Conservation (phyloP, 2,113 vertebrate genomes). For the Bujurquina vittata region DNA sequence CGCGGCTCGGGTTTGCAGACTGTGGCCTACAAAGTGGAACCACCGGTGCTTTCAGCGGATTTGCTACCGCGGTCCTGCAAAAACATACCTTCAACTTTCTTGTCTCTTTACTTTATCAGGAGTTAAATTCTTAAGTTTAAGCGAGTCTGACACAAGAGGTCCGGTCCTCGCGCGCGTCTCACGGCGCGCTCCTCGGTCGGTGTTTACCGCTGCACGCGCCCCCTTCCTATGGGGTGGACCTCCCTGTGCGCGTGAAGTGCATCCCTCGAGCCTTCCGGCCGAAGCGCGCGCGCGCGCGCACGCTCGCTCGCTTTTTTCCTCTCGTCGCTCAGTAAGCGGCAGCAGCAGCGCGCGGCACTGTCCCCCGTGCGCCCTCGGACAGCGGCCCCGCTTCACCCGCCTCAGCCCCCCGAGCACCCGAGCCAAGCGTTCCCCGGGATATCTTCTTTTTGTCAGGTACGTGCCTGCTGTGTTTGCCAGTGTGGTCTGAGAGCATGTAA, state of each 20-base stretch:
- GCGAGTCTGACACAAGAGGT: too few relatives aligned
- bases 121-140: background rate
- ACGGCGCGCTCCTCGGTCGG: too few relatives aligned
- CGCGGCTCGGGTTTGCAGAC: too few relatives aligned
- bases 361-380: background rate
- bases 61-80: background rate
- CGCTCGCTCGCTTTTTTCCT: too few relatives aligned
- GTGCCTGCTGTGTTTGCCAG: background rate
- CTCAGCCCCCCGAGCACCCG: background rate
- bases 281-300: constrained; percentile 38
- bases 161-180: too few relatives aligned
- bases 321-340: background rate
- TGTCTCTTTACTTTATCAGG: background rate
- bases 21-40: background rate
- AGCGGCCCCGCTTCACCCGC: background rate
- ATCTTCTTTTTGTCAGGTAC: constrained; percentile 29
- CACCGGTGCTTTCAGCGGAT: background rate
- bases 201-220: background rate
- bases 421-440: background rate
- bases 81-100: background rate
- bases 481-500: background rate
- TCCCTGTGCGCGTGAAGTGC: constrained; percentile 22
- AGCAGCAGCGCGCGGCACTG: background rate
- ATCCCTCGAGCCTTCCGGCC: constrained; percentile 55
- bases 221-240: constrained; percentile 36